Base-by-base conservation (phyloP, 2,888 invertebrate species). In the Boloria selene region DNA sequence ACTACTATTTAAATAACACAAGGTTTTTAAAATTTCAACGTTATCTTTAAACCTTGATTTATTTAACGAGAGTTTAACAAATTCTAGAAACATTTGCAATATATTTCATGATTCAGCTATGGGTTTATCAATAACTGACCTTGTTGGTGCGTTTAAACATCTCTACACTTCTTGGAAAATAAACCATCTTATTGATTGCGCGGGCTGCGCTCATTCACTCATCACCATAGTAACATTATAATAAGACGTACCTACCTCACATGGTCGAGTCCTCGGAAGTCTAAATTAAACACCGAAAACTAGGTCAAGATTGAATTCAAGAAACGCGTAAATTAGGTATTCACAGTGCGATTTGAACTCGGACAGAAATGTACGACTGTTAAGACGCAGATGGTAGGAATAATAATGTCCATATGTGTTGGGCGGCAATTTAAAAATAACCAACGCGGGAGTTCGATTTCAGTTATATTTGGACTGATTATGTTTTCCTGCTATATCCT, bases 331-430 rank as follows among this genome's bases (percentile, higher is more conserved):
- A 78, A 56, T 66, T 61, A 76, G 50, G 64, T 72, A 74, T 72
- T 76, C 64, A 68, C 72, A 68, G 18, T 65, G 58, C 74, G 72
- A 55, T 60, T 56, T 56, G 18, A 59, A 61, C 26, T 47, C 14
- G 53, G 45, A 55, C 56, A 52, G 42, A 26, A 26, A 26, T 53
- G 65, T 63, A 59, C 79, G 76, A 81, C 84, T 81, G 82, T 75
- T 81, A 78, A 76, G 75, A 77, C 79, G 79, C 84, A 84, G 79
- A 85, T 86, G 87, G 80, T 79, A 78, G 77, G 73, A 86, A 88
- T 85, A 87, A 88, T 85, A 87, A 82, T 81, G 83, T 78, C 86
- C 88, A 84, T 85, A 86, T 84, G 82, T 72, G 77, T 71, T 73
- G 78, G 78, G 76, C 73, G 77, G 76, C 70, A 71, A 76, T 79